phyloP scores from a whole-genome alignment of 2,888 invertebrate species.

The Ectobius pallidus region DNA sequence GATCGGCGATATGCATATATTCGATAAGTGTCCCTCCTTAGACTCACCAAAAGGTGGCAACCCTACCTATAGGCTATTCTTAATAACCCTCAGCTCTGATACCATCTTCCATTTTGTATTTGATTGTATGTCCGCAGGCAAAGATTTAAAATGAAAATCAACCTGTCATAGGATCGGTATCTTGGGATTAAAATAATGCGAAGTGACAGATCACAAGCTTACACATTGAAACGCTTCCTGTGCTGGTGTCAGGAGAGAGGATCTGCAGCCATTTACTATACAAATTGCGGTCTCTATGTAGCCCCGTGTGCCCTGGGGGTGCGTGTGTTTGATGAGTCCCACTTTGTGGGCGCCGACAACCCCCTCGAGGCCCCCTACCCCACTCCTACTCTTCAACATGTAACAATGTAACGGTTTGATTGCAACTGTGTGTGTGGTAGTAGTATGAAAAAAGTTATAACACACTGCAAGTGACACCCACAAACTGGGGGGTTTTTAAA shows the following conservation, averaged over 20 bases:
- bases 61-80: too few relatives aligned
- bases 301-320: not conserved
- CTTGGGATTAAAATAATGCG: too few relatives aligned
- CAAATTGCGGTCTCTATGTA: constrained; percentile 15
- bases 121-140: too few relatives aligned
- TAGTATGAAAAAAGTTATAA: constrained; percentile 21
- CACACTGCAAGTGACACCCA: constrained; percentile 31
- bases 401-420: constrained; percentile 29
- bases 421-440: constrained; percentile 23
- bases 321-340: constrained; percentile 29
- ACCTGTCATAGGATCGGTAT: too few relatives aligned
- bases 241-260: not conserved
- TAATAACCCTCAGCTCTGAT: too few relatives aligned
- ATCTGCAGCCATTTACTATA: constrained; percentile 15
- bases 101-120: too few relatives aligned
- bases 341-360: constrained; percentile 29
- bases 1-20: too few relatives aligned
- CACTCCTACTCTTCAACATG: constrained; percentile 13
- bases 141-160: too few relatives aligned
- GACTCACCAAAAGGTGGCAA: too few relatives aligned
- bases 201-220: not conserved
- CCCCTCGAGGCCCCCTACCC: constrained; percentile 22
- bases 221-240: constrained; percentile 6
- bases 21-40: too few relatives aligned
- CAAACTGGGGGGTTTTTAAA: constrained; percentile 21